These are phyloP conservation scores for Nasua narica DNA, from an alignment of 2,797 vertebrate species.

Conservation along the genomic window DNA sequence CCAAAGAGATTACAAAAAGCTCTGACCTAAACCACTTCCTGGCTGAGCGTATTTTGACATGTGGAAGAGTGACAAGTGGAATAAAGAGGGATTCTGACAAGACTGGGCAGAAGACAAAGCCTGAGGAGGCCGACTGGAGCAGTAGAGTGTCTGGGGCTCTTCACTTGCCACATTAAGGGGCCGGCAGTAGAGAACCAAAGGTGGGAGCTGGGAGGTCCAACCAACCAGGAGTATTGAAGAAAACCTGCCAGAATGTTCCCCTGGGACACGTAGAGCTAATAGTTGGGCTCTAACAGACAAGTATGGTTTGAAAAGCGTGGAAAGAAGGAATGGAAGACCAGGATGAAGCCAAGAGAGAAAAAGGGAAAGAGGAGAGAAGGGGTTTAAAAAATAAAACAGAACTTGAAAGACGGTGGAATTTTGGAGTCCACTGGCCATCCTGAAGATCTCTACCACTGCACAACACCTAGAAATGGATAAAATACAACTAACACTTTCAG, in stretches of 20 bases:
- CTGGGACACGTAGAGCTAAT: not conserved
- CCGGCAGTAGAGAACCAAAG: not conserved
- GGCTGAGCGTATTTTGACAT: not conserved
- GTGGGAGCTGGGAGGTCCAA: not conserved
- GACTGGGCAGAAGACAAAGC: not conserved
- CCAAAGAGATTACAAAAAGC: conserved; percentile 30
- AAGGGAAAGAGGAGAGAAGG: not conserved
- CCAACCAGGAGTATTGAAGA: not conserved
- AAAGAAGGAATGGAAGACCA: not conserved
- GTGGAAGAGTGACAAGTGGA: not conserved
- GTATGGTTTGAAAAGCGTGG: not conserved
- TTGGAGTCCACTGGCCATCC: not conserved
- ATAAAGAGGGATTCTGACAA: not conserved
- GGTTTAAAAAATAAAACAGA: not conserved
- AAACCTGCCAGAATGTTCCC: not conserved
- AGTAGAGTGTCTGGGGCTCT: not conserved
- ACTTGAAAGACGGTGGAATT: not conserved
- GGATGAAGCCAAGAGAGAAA: not conserved
- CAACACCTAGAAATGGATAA: not conserved
- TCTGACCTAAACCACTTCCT: conserved; percentile 15
- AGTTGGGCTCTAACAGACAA: not conserved
- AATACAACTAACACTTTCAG: not conserved
- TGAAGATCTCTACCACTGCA: not conserved
- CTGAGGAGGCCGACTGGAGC: not conserved
- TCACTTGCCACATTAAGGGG: not conserved